A percentile compares a stretch with the other conserved stretches of the same genome.
Conservation (phyloP, 2,888 invertebrate genomes). For the Caenorhabditis parvicauda region DNA sequence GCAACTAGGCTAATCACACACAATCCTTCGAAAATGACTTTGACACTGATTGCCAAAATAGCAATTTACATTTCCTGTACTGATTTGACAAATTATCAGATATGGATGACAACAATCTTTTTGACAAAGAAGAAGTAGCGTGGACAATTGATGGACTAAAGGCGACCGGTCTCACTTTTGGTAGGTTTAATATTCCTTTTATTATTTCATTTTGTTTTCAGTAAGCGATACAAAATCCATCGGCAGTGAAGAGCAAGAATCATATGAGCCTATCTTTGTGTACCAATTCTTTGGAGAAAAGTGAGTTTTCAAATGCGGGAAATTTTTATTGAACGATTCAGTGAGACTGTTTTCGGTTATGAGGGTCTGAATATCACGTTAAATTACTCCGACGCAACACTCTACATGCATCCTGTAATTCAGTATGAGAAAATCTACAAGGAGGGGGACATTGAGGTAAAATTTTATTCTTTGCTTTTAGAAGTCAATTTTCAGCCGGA, state of each 20-base stretch:
- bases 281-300: slow-evolving; percentile 89
- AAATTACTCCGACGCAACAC: slow-evolving; percentile 78
- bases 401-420: slow-evolving; percentile 79
- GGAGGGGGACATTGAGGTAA: slow-evolving; percentile 54
- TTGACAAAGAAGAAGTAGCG: too few species aligned
- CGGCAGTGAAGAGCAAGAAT: slow-evolving; percentile 6
- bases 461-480: neutral
- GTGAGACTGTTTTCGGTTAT: slow-evolving; percentile 91
- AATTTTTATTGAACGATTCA: slow-evolving; percentile 59
- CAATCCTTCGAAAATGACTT: too few species aligned
- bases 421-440: slow-evolving; percentile 74
- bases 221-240: slow-evolving; percentile 36
- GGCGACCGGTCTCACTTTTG: slow-evolving; percentile 41
- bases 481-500: slow-evolving; percentile 35
- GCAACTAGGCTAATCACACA: too few species aligned
- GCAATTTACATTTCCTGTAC: too few species aligned
- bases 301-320: slow-evolving; percentile 61
- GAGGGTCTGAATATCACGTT: slow-evolving; percentile 77
- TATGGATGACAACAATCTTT: too few species aligned
- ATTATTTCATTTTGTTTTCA: slow-evolving; percentile 28
- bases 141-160: slow-evolving; percentile 41
- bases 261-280: slow-evolving; percentile 76
- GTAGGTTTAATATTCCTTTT: too few species aligned
- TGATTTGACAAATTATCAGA: too few species aligned
- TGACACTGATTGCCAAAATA: too few species aligned